phyloP scores from a whole-genome alignment of 2,113 vertebrate genomes.

The Mohoua ochrocephala region DNA sequence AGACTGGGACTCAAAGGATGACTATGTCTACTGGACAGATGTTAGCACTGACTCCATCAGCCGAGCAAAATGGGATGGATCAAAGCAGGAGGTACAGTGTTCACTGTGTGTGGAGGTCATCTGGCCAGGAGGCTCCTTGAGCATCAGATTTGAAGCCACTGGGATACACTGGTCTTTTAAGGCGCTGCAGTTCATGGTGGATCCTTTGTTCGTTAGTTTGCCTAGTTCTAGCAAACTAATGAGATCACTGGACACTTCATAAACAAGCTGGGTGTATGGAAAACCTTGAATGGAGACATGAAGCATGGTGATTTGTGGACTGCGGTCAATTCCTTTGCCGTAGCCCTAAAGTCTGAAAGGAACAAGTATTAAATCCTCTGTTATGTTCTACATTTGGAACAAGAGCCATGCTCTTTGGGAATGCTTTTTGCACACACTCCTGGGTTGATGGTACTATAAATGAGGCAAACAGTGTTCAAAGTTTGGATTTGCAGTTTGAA shows the following conservation, averaged over 20 bases:
- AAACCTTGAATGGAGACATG: not conserved
- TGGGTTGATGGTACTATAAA: not conserved
- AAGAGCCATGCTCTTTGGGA: not conserved
- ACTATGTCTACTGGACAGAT: slow-evolving; percentile 97
- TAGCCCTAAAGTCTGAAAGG: not conserved
- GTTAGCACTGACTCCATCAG: slow-evolving; percentile 97
- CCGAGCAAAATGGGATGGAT: slow-evolving; percentile 95
- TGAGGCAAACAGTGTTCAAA: not conserved
- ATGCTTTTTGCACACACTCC: not conserved
- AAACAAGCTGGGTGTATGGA: not conserved
- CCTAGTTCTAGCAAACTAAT: not conserved
- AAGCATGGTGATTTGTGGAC: not conserved
- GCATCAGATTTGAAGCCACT: not conserved
- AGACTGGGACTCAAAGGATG: slow-evolving; percentile 91
- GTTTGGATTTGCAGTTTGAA: not conserved
- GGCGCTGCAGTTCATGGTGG: not conserved
- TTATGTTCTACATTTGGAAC: not conserved
- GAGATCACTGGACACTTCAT: not conserved
- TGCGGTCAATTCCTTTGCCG: not conserved
- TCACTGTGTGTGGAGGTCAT: not conserved
- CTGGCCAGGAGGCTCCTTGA: not conserved
- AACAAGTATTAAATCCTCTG: not conserved
- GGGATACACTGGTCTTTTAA: not conserved
- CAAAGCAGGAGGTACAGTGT: slow-evolving; percentile 85
- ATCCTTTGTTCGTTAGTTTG: not conserved